A percentile compares a stretch with the other conserved stretches of the same genome.
These are phyloP conservation scores for Lontra canadensis DNA, from an alignment of 2,113 vertebrate genomes.

Conservation along the genomic window DNA sequence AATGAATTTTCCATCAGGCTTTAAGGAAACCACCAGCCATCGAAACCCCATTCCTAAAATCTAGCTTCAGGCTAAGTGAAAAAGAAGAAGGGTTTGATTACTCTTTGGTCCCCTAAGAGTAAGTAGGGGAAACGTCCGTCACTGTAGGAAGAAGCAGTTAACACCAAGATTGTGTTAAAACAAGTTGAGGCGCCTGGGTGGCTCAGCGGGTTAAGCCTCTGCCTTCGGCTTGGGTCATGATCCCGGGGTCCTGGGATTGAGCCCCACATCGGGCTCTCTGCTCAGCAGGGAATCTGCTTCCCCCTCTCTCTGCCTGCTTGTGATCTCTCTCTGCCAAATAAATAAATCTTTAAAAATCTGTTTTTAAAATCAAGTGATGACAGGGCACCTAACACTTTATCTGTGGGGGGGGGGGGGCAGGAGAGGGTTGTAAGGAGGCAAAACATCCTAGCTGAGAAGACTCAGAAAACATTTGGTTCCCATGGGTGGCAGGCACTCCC, in stretches of 20 bases:
- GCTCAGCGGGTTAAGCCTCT: too few relatives aligned
- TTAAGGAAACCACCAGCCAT: not conserved
- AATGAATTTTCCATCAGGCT: not conserved
- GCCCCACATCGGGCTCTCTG: too few relatives aligned
- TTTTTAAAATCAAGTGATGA: not conserved
- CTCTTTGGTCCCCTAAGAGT: not conserved
- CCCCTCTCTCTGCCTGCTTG: too few relatives aligned
- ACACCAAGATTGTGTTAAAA: not conserved
- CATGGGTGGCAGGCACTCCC: not conserved
- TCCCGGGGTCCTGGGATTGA: too few relatives aligned
- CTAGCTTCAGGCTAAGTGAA: not conserved
- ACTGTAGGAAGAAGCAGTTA: not conserved
- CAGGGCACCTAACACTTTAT: not conserved
- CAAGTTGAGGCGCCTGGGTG: not conserved
- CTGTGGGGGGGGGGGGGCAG: not conserved
- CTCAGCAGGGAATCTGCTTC: too few relatives aligned
- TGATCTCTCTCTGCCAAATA: too few relatives aligned
- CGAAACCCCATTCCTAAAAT: not conserved
- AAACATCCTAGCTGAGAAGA: not conserved
- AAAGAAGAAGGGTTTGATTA: not conserved
- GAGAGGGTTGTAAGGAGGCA: not conserved
- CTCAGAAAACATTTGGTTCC: not conserved
- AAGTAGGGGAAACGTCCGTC: not conserved
- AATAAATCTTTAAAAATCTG: too few relatives aligned
- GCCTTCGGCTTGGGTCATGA: too few relatives aligned